These are phyloP conservation scores for Drosophila sturtevanti DNA, from an alignment of 1,140 invertebrate species.

Conservation along the genomic window DNA sequence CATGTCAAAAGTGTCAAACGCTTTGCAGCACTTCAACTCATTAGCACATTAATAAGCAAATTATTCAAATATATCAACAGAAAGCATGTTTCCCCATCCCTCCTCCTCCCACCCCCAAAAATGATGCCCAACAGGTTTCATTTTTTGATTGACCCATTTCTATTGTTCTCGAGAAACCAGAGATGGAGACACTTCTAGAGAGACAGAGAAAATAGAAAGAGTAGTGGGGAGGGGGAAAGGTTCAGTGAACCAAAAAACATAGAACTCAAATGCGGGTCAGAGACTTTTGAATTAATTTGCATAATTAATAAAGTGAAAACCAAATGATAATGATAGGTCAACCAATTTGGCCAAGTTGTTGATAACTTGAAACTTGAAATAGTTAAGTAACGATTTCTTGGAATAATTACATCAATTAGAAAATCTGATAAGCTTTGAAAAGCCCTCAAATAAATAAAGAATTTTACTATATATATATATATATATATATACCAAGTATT, in stretches of 20 bases:
- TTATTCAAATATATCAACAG: slow-evolving; percentile 62
- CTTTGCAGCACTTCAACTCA: slow-evolving; percentile 39
- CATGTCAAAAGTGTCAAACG: slow-evolving; percentile 72
- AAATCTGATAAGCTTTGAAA: neutral
- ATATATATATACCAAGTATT: too few species aligned
- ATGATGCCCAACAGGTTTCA: slow-evolving; percentile 50
- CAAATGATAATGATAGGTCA: slow-evolving; percentile 8
- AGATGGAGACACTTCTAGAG: neutral
- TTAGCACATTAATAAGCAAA: slow-evolving; percentile 76
- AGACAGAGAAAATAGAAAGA: neutral
- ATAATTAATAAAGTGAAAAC: slow-evolving; percentile 64
- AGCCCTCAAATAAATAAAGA: neutral
- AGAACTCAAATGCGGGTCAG: slow-evolving; percentile 61
- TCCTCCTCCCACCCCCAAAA: too few species aligned
- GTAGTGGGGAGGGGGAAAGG: slow-evolving; percentile 22
- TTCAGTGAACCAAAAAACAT: slow-evolving; percentile 62
- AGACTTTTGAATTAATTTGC: slow-evolving; percentile 55
- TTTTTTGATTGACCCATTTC: slow-evolving; percentile 66
- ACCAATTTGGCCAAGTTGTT: neutral
- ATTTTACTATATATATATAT: neutral
- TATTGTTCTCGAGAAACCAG: slow-evolving; percentile 6
- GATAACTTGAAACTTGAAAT: neutral
- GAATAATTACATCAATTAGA: slow-evolving; percentile 11
- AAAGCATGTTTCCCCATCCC: neutral
- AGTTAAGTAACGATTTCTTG: slow-evolving; percentile 7